These are phyloP conservation scores for Stegophylla sp. DNA, from an alignment of 2,888 invertebrate genomes.

Conservation along the genomic window DNA sequence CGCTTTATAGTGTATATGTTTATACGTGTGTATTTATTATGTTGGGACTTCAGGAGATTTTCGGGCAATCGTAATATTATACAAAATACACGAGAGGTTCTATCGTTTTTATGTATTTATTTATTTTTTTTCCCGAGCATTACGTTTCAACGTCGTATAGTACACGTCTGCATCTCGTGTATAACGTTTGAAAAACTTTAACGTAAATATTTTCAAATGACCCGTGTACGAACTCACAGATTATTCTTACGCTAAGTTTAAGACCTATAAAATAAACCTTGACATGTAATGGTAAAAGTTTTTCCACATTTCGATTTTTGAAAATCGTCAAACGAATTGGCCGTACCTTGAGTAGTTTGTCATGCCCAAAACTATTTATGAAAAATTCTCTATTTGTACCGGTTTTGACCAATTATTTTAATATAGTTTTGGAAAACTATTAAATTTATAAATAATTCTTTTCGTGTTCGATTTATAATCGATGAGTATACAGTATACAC, in stretches of 20 bases:
- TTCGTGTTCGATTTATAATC: no score
- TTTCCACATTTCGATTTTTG: neutral
- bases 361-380: neutral
- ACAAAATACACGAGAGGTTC: neutral
- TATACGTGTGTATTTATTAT: no score
- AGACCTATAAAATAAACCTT: neutral
- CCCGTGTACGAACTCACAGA: neutral
- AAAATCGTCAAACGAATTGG: neutral
- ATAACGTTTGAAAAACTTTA: neutral
- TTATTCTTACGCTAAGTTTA: neutral
- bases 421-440: no score
- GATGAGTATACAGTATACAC: no score
- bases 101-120: neutral
- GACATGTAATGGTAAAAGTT: conserved; percentile 1
- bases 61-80: no score
- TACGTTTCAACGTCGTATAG: neutral
- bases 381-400: neutral
- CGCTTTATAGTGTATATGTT: no score
- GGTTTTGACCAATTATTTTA: neutral
- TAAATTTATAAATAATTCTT: no score
- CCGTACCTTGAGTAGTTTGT: neutral
- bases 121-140: no score
- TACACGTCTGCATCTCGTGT: neutral
- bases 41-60: no score
- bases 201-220: neutral